Conservation (phyloP, 1,140 invertebrate species). For the Diuraphis noxia region DNA sequence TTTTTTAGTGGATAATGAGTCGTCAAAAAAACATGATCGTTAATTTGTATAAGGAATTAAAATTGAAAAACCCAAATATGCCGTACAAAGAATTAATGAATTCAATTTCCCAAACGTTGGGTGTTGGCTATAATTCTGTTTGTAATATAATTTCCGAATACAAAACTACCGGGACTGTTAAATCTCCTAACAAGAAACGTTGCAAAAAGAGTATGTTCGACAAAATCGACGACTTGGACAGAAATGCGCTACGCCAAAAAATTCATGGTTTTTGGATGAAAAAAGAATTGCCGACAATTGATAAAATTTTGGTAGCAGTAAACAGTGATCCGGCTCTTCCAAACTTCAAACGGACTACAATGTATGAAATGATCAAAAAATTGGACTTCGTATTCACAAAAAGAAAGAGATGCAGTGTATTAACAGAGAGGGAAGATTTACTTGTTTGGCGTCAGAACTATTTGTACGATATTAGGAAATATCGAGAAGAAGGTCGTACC, state of each 20-base stretch:
- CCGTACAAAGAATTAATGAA: neutral
- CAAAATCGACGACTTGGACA: neutral
- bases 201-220: neutral
- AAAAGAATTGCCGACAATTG: neutral
- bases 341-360: neutral
- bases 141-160: neutral
- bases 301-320: neutral
- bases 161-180: neutral
- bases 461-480: too few species aligned
- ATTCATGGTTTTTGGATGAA: neutral
- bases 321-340: neutral
- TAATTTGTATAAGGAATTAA: too few species aligned
- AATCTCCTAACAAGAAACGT: neutral
- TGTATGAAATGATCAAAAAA: slow-evolving; percentile 13
- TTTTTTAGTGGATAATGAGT: neutral
- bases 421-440: too few species aligned
- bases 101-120: neutral
- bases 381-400: too few species aligned
- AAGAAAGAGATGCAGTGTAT: too few species aligned
- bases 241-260: too few species aligned
- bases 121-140: neutral
- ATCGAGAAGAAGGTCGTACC: too few species aligned
- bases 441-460: too few species aligned
- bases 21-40: too few species aligned
- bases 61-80: too few species aligned